These are phyloP conservation scores for Rhinopomastus cyanomelas DNA, from an alignment of 2,113 vertebrate species.

Conservation along the genomic window DNA sequence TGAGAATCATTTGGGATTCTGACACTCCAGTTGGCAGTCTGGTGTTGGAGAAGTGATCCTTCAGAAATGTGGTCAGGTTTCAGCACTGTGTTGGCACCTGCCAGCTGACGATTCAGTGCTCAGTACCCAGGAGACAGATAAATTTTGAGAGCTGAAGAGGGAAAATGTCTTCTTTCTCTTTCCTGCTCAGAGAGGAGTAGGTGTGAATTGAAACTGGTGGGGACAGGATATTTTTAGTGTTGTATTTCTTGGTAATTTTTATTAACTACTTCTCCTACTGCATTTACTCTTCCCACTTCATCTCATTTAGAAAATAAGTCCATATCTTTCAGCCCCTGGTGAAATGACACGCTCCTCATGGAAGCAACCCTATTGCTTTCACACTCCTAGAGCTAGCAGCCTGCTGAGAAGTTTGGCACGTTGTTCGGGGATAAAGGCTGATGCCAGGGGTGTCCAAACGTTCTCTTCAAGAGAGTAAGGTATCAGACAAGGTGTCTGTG, in stretches of 20 bases:
- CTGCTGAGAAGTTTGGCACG: background rate
- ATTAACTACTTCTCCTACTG: background rate
- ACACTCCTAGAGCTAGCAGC: background rate
- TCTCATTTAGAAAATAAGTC: background rate
- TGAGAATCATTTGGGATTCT: background rate
- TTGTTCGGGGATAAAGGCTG: background rate
- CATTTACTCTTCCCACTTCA: background rate
- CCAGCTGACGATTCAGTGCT: background rate
- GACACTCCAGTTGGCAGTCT: background rate
- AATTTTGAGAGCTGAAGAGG: background rate
- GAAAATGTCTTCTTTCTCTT: background rate
- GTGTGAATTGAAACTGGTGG: slow-evolving; percentile 1
- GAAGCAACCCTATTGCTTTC: background rate
- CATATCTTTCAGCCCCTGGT: background rate
- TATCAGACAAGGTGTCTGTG: background rate
- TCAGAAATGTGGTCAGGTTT: background rate
- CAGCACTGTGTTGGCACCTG: background rate
- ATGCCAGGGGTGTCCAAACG: background rate
- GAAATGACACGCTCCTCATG: background rate
- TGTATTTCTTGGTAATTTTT: background rate
- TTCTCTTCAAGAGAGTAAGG: background rate
- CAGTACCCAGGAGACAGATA: background rate
- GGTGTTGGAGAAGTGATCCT: background rate
- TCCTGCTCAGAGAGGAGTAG: background rate
- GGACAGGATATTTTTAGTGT: background rate